These are phyloP conservation scores for Petrophora chlorosata DNA, from an alignment of 2,888 invertebrate genomes.

Conservation along the genomic window DNA sequence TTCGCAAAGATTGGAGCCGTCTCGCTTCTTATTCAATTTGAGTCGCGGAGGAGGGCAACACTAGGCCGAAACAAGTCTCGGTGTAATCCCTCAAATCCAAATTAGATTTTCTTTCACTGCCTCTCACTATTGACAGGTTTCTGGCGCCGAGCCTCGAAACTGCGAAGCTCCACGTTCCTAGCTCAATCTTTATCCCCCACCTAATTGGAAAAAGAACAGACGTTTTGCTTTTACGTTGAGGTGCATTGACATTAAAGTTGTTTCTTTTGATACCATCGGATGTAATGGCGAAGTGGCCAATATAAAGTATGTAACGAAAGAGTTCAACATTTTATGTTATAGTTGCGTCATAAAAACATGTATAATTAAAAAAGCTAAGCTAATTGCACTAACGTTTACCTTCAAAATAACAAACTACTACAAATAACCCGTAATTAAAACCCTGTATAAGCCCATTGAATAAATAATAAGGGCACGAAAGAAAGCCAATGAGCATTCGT, in stretches of 20 bases:
- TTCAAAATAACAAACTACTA: constrained; percentile 41
- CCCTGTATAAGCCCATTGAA: constrained; percentile 49
- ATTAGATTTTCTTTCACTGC: constrained; percentile 81
- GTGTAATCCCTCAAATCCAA: constrained; percentile 82
- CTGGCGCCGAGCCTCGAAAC: constrained; percentile 41
- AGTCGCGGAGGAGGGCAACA: constrained; percentile 61
- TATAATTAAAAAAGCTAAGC: neutral
- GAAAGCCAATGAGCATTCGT: constrained; percentile 46
- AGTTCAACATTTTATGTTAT: no score
- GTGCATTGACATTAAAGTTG: constrained; percentile 5
- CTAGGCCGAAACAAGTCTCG: constrained; percentile 80
- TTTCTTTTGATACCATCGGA: no score
- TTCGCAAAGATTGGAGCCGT: constrained; percentile 60
- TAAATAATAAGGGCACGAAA: constrained; percentile 60
- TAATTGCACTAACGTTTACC: constrained; percentile 3
- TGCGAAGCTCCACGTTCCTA: constrained; percentile 42
- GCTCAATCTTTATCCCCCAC: constrained; percentile 57
- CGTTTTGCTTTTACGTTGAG: constrained; percentile 7
- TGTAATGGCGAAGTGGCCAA: no score
- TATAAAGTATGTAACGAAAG: no score
- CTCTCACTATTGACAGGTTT: constrained; percentile 75
- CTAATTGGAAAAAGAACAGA: constrained; percentile 59
- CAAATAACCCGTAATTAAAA: constrained; percentile 43
- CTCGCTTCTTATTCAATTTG: constrained; percentile 70
- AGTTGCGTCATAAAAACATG: no score